Conservation (phyloP, 2,888 invertebrate genomes). For the Xestia sexstrigata region DNA sequence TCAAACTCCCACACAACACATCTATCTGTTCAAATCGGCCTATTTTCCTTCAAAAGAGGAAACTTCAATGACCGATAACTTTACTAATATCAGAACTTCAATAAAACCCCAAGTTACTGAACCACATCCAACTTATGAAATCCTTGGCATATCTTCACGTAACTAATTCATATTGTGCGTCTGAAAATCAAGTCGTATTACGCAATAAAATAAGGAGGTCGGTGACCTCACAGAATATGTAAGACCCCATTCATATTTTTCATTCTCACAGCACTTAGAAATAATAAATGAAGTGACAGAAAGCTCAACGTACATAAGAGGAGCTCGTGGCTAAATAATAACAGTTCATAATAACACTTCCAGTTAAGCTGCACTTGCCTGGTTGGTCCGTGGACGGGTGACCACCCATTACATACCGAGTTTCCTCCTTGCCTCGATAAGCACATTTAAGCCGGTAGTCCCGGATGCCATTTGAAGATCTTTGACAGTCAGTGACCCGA, state of each 20-base stretch:
- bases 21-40: background rate
- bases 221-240: slow-evolving; percentile 15
- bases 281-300: slow-evolving; percentile 22
- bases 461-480: too few relatives aligned
- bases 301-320: background rate
- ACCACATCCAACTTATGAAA: background rate
- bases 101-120: background rate
- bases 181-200: background rate
- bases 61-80: background rate
- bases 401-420: too few relatives aligned
- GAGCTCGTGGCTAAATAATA: too few relatives aligned
- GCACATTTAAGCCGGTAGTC: too few relatives aligned
- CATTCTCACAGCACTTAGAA: background rate
- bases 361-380: too few relatives aligned
- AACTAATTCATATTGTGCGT: slow-evolving; percentile 13
- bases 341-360: too few relatives aligned
- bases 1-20: background rate
- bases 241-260: background rate
- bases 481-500: too few relatives aligned
- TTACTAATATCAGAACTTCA: background rate
- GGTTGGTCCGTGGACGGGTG: too few relatives aligned
- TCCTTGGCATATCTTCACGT: background rate
- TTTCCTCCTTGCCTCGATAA: too few relatives aligned
- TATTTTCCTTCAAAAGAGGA: background rate
- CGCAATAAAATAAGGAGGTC: slow-evolving; percentile 17